These are phyloP conservation scores for Ptilonorhynchus violaceus DNA, from an alignment of 2,113 vertebrate species.

Conservation along the genomic window DNA sequence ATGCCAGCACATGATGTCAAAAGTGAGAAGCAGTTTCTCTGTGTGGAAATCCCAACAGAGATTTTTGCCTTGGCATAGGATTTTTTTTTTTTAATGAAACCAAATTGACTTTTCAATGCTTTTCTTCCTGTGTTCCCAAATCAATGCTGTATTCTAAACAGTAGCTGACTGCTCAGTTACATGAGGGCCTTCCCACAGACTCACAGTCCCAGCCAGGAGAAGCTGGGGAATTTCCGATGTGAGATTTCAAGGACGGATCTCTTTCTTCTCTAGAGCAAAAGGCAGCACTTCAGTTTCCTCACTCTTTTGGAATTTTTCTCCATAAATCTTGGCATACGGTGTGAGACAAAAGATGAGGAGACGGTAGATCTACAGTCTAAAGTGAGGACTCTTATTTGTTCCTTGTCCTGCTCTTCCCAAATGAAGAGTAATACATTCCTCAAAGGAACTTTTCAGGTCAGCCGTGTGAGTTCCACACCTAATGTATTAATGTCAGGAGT, in stretches of 20 bases:
- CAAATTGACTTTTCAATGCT: background rate
- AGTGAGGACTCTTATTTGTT: background rate
- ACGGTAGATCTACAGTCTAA: background rate
- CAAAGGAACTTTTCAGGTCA: constrained; percentile 3
- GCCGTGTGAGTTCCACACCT: background rate
- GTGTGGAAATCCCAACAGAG: background rate
- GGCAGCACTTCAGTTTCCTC: background rate
- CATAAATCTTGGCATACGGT: background rate
- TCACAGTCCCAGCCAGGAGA: background rate
- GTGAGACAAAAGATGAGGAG: constrained; percentile 13
- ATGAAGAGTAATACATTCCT: background rate
- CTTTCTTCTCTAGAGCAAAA: constrained; percentile 16
- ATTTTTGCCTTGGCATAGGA: background rate
- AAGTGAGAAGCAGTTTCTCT: background rate
- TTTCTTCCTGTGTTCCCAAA: background rate
- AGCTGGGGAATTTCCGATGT: background rate
- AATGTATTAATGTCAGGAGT: background rate
- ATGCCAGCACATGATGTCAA: background rate
- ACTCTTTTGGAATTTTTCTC: constrained; percentile 46
- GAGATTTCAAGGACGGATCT: background rate
- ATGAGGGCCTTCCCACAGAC: background rate
- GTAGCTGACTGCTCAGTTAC: background rate
- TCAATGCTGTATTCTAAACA: background rate
- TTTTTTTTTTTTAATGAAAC: background rate
- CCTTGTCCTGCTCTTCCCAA: background rate